Evolutionary conservation across 1,140 invertebrate genomes (phyloP).

Genomic region (Helicoverpa armigera): DNA sequence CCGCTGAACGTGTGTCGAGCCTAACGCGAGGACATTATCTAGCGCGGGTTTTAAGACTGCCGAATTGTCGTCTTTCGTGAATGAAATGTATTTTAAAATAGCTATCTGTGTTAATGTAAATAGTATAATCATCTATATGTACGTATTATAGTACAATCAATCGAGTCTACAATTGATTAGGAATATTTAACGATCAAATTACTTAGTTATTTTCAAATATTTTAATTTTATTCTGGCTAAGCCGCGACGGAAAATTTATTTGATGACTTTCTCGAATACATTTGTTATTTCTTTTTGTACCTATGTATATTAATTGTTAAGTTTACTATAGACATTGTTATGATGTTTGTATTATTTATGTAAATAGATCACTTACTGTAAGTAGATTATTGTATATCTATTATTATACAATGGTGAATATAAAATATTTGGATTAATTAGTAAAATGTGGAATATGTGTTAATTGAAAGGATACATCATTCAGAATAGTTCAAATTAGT

Average conservation of each 20-base stretch:
- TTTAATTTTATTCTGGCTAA: constrained; percentile 65
- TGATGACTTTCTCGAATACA: constrained; percentile 45
- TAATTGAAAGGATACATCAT: constrained; percentile 70
- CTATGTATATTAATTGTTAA: constrained; percentile 83
- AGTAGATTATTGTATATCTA: constrained; percentile 76
- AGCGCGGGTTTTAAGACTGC: constrained; percentile 66
- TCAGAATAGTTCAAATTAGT: constrained; percentile 82
- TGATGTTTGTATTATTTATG: constrained; percentile 85
- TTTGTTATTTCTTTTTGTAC: constrained; percentile 82
- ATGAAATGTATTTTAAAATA: constrained; percentile 59
- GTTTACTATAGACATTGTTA: constrained; percentile 83
- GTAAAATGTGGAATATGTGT: constrained; percentile 70
- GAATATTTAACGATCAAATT: constrained; percentile 58
- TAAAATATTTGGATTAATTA: constrained; percentile 70
- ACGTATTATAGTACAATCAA: constrained; percentile 51
- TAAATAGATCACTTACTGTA: constrained; percentile 78
- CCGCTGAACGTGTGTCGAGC: constrained; percentile 26
- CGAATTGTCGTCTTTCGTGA: constrained; percentile 51
- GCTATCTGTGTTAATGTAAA: constrained; percentile 66
- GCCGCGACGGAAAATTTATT: constrained; percentile 50
- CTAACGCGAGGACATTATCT: constrained; percentile 29
- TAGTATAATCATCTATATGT: constrained; percentile 53
- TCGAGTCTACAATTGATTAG: constrained; percentile 46
- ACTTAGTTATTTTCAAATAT: constrained; percentile 53
- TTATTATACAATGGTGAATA: constrained; percentile 68